Evolutionary conservation across 1,140 invertebrate genomes (phyloP).

Genomic region (Diprion similis): DNA sequence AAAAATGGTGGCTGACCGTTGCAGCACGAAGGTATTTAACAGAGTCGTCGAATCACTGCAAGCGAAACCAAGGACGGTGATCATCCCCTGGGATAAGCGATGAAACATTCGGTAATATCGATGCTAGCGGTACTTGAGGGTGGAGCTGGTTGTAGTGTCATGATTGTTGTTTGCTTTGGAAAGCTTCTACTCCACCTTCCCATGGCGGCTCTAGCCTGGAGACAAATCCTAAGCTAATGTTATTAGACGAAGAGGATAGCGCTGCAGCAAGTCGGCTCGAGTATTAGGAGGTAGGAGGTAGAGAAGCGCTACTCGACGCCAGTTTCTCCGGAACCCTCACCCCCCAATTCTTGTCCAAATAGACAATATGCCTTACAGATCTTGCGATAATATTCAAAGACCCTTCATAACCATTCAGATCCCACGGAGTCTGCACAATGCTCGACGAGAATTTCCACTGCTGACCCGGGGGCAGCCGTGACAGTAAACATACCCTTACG

Average conservation of each 20-base stretch:
- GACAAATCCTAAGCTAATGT: constrained; percentile 7
- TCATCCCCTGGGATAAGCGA: neutral
- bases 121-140: neutral
- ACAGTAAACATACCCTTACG: constrained; percentile 25
- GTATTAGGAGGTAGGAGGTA: neutral
- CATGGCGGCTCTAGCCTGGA: neutral
- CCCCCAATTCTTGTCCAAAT: neutral
- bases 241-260: neutral
- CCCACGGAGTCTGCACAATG: neutral
- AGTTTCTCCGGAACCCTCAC: neutral
- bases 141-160: neutral
- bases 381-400: constrained; percentile 6
- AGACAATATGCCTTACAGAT: neutral
- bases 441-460: neutral
- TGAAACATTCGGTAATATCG: neutral
- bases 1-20: too few relatives aligned
- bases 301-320: neutral
- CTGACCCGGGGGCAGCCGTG: constrained; percentile 11
- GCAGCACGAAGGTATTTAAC: too few relatives aligned
- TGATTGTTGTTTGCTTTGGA: constrained; percentile 1
- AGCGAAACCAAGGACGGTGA: neutral
- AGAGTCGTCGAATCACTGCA: too few relatives aligned
- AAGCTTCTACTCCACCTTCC: neutral
- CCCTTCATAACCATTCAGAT: constrained; percentile 4
- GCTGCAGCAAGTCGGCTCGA: neutral